Evolutionary conservation across 2,797 vertebrate species (phyloP), one percentile per base, ranked within the genome.

Genomic region (Thamnophis elegans): DNA sequence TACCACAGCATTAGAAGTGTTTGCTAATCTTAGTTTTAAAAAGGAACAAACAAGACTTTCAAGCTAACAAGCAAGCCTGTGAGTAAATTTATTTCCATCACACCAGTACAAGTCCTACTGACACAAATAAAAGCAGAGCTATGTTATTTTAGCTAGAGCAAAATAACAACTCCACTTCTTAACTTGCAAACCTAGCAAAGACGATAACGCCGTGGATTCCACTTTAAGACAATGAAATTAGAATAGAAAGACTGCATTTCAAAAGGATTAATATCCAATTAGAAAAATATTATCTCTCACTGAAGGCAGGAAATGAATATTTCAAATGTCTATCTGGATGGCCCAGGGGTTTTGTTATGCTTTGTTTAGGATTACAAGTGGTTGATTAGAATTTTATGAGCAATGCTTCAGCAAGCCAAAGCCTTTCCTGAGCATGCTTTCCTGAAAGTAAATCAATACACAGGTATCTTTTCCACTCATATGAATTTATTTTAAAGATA

Each of bases 371-470:
- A 90, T 94, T 92, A 92, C 90, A 94, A 89, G 93, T 94, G 88
- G 68, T 56, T 92, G 55, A 93, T n/a, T 82, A 94, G 0, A 94
- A 89, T n/a, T 91, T 85, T 54, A 90, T 87, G 91, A 95, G 60
- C 16, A 92, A 92, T 95, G 92, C 94, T 96, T 91, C 94, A 96
- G 94, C 89, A 93, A 20, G 94, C 91, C 91, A 16, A 95, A 89
- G 85, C 78, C 56, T 59, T 85, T 93, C 94, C 92, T 94, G 78
- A 93, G 94, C 87, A 87, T 0, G 0, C 25, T 60, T 91, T 87
- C 86, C 89, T 26, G 2, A 26, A 78, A 36, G 89, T 1, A 42
- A 93, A 82, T 94, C 95, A 85, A 95, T 94, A 94, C 1, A 25
- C 1, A 92, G 86, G 42, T 22, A 36, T 9, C 36, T 88, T 82